Evolutionary conservation across 92 coral and sea anemone genomes (phyloP), one percentile per base, ranked within the genome.

Genomic region (Parazoanthus swiftii): DNA sequence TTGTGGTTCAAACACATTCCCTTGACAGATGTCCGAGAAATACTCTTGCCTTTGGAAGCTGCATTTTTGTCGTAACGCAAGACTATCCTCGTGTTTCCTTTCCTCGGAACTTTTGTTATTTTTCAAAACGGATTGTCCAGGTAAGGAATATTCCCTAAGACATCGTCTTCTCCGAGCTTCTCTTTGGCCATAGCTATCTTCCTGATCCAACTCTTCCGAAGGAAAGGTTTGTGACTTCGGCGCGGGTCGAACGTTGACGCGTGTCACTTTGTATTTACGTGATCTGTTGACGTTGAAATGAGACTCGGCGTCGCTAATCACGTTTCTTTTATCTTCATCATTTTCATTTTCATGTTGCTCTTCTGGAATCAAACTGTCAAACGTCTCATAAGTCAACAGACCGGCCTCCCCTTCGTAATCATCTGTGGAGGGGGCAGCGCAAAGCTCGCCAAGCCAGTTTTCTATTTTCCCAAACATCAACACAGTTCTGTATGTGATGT

Each of bases 381-480:
- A 71, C 26, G 67, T 46, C 25, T 84, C 79, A 59, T 42, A 48
- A 0, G 79, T 29, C 42, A 84, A 48, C 26, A 71, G 42, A 48
- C 10, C 72, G 33, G 38, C 67, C 15, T 68, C 63, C 20, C 39
- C 82, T 50, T 79, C 87, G 4, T 71, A 70, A 48, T 84, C 77
- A 25, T 72, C 87, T 51, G 77, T 50, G 18, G 87, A 84, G 26
- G 87, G 63, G 8, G 87, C 79, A 33, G 87, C 87, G 77, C 87
- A 84, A 26, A 84, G 87, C 56, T 84, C 87, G 42, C 87, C 87
- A 14, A 84, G n/a, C 87, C 87, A 84, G 51, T 84, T 84, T 16
- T 84, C 87, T 46, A 84, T 84, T 36, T 84, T 84, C 25, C 87
- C 87, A 71, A 84, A 84, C 87, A 84, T 84, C 10, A 25, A 35